Base-by-base conservation (phyloP, 1,140 invertebrate species). In the Cecropterus lyciades region DNA sequence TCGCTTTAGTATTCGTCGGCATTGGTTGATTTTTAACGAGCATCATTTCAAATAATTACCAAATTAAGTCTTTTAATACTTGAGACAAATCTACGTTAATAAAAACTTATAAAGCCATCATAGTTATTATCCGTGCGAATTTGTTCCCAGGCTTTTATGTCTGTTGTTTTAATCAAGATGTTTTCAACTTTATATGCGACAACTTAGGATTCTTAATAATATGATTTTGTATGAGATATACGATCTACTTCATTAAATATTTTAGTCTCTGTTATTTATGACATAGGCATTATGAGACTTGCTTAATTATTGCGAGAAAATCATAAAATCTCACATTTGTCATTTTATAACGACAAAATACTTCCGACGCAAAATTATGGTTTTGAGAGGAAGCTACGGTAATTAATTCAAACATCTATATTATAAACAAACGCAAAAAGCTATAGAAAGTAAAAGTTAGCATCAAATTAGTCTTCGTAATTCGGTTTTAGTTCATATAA, bases 261-360 rank as follows among this genome's bases (percentile, higher is more conserved):
- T 66, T 40, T 13, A 40, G 60, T 17, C 37, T 60, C n/a, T 24
- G 24, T 69, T 56, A 65, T 73, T 74, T 70, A 65, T 60, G 65
- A 69, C 20, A 51, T 51, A 13, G 55, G 52, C 43, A 59, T 60
- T 64, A 69, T 63, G 59, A 60, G 55, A 45, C 59, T 68, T 56
- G 66, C 57, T 63, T 62, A 64, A 52, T 53, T 70, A 72, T 65
- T 67, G 45, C 59, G 51, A 46, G 53, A 65, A 64, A 69, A 24
- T 37, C 16, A 33, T 20, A 53, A 71, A 65, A 64, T 73, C 66
- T 73, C 71, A 73, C 74, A 70, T 73, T 66, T 69, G 69, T 70
- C 67, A 68, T 55, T 42, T 62, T 56, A 68, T 68, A 70, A 68
- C 27, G 42, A 60, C 42, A 13, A 37, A 13, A 17, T n/a, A 56